Evolutionary conservation across 2,113 vertebrate species (phyloP).

Genomic region (Ciconia boyciana): DNA sequence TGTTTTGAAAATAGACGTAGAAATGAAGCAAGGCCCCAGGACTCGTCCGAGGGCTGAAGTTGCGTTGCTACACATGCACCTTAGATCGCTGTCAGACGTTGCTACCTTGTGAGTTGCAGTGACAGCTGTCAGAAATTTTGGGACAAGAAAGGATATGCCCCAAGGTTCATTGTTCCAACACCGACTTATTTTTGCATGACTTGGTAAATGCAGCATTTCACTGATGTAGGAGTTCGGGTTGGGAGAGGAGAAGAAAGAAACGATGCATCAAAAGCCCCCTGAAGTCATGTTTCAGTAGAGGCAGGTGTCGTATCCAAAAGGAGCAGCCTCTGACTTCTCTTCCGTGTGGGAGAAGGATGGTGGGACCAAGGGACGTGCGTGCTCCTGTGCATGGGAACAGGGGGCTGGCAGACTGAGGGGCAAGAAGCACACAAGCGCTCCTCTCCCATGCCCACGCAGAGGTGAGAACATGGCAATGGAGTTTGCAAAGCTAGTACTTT

Average conservation of each 20-base stretch:
- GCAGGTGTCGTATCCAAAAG: not conserved
- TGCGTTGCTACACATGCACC: not conserved
- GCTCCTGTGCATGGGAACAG: not conserved
- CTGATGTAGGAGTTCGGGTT: not conserved
- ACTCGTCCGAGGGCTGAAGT: not conserved
- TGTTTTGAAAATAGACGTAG: not conserved
- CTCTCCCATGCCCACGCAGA: not conserved
- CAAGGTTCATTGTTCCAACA: not conserved
- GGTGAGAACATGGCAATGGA: not conserved
- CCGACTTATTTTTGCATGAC: not conserved
- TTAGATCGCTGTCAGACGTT: rapidly evolving
- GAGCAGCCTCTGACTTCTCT: not conserved
- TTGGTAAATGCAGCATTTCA: not conserved
- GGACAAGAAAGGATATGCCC: not conserved
- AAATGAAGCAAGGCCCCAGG: not conserved
- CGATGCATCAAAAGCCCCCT: not conserved
- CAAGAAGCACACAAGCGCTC: not conserved
- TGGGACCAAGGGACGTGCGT: not conserved
- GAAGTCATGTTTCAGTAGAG: not conserved
- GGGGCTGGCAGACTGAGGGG: not conserved
- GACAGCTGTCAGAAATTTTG: not conserved
- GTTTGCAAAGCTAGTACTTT: not conserved
- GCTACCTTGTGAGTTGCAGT: not conserved
- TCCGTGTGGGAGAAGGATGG: not conserved
- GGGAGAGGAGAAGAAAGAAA: not conserved